Evolutionary conservation across 2,797 vertebrate genomes (phyloP), one percentile per base, ranked within the genome.

Genomic region (Podarcis lilfordi): DNA sequence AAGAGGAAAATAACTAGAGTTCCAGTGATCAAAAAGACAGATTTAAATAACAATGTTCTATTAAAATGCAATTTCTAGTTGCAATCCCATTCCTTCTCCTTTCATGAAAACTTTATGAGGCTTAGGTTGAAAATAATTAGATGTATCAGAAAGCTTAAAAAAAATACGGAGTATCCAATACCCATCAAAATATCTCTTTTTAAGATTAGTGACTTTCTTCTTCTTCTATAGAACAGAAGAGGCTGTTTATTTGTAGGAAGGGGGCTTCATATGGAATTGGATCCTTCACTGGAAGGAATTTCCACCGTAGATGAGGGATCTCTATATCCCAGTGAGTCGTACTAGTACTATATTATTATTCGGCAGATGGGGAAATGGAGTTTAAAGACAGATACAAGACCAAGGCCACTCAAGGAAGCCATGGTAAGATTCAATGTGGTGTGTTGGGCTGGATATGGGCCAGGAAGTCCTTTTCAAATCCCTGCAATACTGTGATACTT

Each of bases 41-140:
- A 95, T 89, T 88, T 88, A 92, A 94, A 91, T 88, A 61, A 61
- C 17, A 64, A 55, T 55, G 13, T 89, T 76, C 79, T 10, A 94
- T 89, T 93, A 91, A 94, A 94, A 90, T 85, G 5, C 3, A 87
- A 84, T 93, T 45, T 71, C 86, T 50, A 78, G 66, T 23, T 91
- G 91, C 93, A 92, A 89, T 90, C 82, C 90, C 88, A 0, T 78
- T 94, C 88, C 89, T 85, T 88, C 50, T 88, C 87, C 86, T 40
- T 23, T 50, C 10, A 21, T 94, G 91, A 91, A 84, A 94, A 72
- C 78, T 92, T 93, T 89, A 92, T 88, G 88, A 94, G 80, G 11
- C 10, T 88, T 37, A 88, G 35, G n/a, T 71, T 94, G 95, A 85
- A 94, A 95, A 85, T 21, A 82, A 92, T 59, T 90, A 91, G 45